Base-by-base conservation (phyloP, 2,797 vertebrate species). In the Chaenodraco wilsoni region DNA sequence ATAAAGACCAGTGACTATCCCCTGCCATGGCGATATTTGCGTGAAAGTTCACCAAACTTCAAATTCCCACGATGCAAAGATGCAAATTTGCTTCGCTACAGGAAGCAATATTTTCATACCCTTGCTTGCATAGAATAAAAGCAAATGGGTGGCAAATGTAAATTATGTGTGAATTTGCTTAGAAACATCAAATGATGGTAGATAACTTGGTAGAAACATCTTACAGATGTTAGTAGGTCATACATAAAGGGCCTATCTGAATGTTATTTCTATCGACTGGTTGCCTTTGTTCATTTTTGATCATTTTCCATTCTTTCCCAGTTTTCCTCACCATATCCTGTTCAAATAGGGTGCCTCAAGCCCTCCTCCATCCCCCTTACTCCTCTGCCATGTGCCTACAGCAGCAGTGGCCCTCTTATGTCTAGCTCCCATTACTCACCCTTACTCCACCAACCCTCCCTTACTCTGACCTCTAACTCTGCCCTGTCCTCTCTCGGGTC, bases 281-380 rank as follows among this genome's bases (percentile, higher is more conserved):
- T 79, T 84, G 73, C 84, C 80, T 87, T 83, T 84, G 61, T 88
- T 90, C 74, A 81, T 91, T 93, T 85, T 81, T 54, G 89, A 83
- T 89, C 58, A 83, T 90, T 87, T 87, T 86, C 76, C 87, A 86
- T 85, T 82, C 84, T 92, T 93, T 90, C 91, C 91, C 96, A 98
- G 97, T 96, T 97, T 93, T 93, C 96, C 92, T 93, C 94, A 77
- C 83, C 91, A 87, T 93, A 96, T 93, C 94, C 95, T 64, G 90
- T 95, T 90, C 95, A 96, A 89, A 93, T 95, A 88, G 90, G 94
- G 84, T 94, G 93, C 61, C 87, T 94, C 56, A 95, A 95, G 65
- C 91, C 91, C 89, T 89, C 95, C 76, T 90, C 95, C 67, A 89
- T 95, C 69, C 84, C 90, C 78, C 71, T 79, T 43, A 65, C 84